Evolutionary conservation across 2,113 vertebrate genomes (phyloP), one percentile per base, ranked within the genome.

Genomic region (Phoxinus phoxinus): DNA sequence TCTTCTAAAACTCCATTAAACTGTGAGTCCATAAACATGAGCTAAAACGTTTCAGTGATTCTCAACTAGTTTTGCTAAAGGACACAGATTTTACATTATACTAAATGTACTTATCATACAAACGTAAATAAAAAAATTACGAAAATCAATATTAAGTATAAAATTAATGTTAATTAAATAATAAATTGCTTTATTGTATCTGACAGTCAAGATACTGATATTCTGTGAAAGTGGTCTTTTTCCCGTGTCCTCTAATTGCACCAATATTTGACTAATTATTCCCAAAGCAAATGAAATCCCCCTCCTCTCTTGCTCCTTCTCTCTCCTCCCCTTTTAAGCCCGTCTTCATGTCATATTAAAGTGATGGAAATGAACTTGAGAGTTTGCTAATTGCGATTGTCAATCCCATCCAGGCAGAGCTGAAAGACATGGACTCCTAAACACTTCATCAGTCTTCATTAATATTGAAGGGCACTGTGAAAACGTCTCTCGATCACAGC

Each of bases 401-500:
- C 95, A 94, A 94, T 95, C 94, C 92, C 92, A 93, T 95, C 93
- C 93, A 88, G 91, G 90, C 84, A 83, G 78, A 76, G 87, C 92
- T 93, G 93, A 93, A 92, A 93, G 93, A 94, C 93, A 91, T 88
- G 92, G 88, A 87, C 93, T 93, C 93, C 89, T 90, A 84, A 90
- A 93, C 93, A 94, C 93, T 94, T 95, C 92, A 95, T 95, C 94
- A 93, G 93, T 95, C 94, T 95, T 95, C 94, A 95, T 95, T 95
- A 95, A 94, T 94, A 93, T 91, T 93, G 92, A 93, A 93, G 90
- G 92, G 88, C 91, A 89, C 88, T 61, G 91, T 89, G 90, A 91
- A 85, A 75, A 78, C 86, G 87, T 76, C 89, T 90, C 84, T 84
- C 91, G 88, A 92, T 93, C 93, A 92, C 88, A 87, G 86, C 90